Conservation (phyloP, 2,797 vertebrate genomes). For the Acrossocheilus wenchowensis region DNA sequence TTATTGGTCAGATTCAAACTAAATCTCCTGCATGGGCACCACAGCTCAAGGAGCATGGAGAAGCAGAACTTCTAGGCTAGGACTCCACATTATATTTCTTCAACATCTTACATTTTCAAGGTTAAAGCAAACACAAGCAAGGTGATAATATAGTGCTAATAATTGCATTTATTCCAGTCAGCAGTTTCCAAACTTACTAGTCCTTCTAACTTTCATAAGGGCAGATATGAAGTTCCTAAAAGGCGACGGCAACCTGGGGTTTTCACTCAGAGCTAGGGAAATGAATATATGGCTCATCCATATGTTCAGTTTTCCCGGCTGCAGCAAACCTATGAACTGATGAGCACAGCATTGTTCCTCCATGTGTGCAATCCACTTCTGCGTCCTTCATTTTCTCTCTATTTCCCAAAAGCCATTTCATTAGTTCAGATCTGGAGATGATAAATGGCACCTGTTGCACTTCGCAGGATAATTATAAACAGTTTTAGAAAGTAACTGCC, state of each 20-base stretch:
- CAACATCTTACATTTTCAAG: neutral
- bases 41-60: neutral
- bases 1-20: neutral
- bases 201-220: conserved; percentile 5
- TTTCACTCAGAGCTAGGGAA: conserved; percentile 33
- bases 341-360: conserved; percentile 55
- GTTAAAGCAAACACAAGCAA: neutral
- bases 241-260: conserved; percentile 22
- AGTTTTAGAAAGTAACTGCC: neutral
- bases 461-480: conserved; percentile 1
- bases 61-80: neutral
- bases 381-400: conserved; percentile 34
- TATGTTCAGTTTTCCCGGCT: conserved; percentile 48
- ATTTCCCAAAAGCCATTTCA: conserved; percentile 46
- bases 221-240: neutral
- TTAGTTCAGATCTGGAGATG: conserved; percentile 46
- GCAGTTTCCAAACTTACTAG: conserved; percentile 1
- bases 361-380: conserved; percentile 59
- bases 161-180: neutral
- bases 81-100: neutral
- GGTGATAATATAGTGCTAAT: neutral
- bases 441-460: conserved; percentile 41
- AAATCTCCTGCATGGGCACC: neutral
- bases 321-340: conserved; percentile 54
- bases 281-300: conserved; percentile 41